Evolutionary conservation across 1,140 invertebrate genomes (phyloP).

Genomic region (Contarinia nasturtii): DNA sequence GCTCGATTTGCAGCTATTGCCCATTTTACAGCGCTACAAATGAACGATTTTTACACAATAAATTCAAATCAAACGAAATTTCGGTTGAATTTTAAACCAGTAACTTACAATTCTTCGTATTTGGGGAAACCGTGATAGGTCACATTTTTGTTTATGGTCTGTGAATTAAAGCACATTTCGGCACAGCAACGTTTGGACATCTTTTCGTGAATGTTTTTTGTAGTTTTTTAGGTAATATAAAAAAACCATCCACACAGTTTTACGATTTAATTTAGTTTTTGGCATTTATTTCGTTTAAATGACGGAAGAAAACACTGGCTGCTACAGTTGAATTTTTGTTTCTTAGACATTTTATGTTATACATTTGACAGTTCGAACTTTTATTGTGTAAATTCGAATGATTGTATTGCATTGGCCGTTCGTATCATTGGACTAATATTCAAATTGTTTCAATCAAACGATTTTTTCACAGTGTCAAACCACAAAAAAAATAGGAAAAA

Average conservation of each 20-base stretch:
- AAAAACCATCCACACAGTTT: not conserved
- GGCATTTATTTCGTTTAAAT: too few species aligned
- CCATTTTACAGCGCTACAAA: conserved; percentile 1
- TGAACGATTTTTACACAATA: not conserved
- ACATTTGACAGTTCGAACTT: too few species aligned
- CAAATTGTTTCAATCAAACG: too few species aligned
- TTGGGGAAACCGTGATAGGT: not conserved
- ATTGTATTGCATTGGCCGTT: too few species aligned
- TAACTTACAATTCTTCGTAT: conserved; percentile 1
- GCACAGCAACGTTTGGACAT: conserved; percentile 1
- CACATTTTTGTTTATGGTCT: not conserved
- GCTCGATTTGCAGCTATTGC: not conserved
- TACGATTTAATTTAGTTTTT: not conserved
- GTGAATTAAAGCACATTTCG: conserved; percentile 1
- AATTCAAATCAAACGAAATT: not conserved
- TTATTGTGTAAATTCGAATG: too few species aligned
- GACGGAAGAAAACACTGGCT: too few species aligned
- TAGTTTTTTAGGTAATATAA: not conserved
- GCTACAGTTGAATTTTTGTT: too few species aligned
- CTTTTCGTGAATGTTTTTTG: not conserved
- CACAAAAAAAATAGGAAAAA: too few species aligned
- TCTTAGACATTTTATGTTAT: too few species aligned
- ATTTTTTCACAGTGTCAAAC: too few species aligned
- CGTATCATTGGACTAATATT: too few species aligned
- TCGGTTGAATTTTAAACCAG: not conserved